These are phyloP conservation scores for Otis tarda DNA, from an alignment of 2,113 vertebrate genomes.

Conservation along the genomic window DNA sequence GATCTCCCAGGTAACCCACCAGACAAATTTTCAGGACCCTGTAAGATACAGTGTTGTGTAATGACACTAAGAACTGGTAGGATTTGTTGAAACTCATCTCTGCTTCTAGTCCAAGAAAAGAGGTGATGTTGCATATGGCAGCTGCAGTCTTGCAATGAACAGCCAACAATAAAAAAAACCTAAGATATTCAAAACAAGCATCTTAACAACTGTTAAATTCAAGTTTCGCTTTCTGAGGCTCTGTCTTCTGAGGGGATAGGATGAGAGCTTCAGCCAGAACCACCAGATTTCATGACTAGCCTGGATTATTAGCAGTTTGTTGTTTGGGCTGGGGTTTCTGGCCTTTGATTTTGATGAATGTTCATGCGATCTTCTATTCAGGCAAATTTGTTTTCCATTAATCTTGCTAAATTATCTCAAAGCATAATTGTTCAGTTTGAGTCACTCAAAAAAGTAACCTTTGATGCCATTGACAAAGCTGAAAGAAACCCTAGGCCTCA, in stretches of 20 bases:
- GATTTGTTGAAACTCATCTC: neutral
- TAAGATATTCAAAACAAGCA: neutral
- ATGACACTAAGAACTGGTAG: neutral
- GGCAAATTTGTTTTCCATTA: neutral
- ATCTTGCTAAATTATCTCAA: neutral
- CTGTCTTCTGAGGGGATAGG: neutral
- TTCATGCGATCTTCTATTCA: fast-evolving
- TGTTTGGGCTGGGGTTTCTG: neutral
- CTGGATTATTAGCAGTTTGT: neutral
- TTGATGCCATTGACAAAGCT: neutral
- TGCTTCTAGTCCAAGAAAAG: neutral
- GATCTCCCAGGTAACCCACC: neutral
- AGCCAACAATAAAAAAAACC: neutral
- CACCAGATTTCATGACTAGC: fast-evolving
- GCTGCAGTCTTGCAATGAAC: fast-evolving
- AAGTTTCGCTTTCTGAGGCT: neutral
- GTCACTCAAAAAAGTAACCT: neutral
- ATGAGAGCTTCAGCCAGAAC: neutral
- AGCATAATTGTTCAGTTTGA: neutral
- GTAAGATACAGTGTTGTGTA: neutral
- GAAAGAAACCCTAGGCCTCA: neutral
- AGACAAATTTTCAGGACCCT: neutral
- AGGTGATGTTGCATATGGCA: fast-evolving
- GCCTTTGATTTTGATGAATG: neutral
- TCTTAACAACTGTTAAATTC: neutral